phyloP scores from a whole-genome alignment of 2,888 invertebrate genomes.

The Tinea semifulvella region DNA sequence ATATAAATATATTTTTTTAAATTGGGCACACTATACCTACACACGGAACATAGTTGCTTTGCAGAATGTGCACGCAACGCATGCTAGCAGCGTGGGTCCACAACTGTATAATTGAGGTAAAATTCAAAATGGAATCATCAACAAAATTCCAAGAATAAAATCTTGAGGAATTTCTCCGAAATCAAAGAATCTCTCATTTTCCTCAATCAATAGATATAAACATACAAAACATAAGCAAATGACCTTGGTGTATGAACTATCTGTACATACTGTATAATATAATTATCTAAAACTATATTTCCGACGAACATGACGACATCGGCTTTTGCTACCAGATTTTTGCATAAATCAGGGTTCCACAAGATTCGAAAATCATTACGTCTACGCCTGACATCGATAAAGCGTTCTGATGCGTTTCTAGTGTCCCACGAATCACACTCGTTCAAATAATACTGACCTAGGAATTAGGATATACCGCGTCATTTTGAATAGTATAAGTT shows the following conservation, averaged over 20 bases:
- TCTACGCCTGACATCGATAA: too few species aligned
- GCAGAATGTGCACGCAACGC: too few species aligned
- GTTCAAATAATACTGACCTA: too few species aligned
- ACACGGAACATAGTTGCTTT: too few species aligned
- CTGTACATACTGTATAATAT: background rate
- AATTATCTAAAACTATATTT: constrained; percentile 12
- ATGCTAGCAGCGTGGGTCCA: too few species aligned
- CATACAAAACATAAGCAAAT: background rate
- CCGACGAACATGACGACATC: constrained; percentile 13
- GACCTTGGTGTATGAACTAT: constrained; percentile 10
- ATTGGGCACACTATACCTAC: too few species aligned
- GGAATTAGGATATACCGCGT: too few species aligned
- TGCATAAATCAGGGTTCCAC: background rate
- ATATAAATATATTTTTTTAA: too few species aligned
- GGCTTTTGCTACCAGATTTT: constrained; percentile 5
- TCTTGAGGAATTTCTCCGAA: background rate
- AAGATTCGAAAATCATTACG: too few species aligned
- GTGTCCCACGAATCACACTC: too few species aligned
- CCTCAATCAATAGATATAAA: background rate
- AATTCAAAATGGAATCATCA: background rate
- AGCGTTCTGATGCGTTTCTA: too few species aligned
- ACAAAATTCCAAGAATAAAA: background rate
- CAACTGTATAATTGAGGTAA: constrained; percentile 7
- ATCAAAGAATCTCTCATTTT: constrained; percentile 2
- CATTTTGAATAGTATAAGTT: too few species aligned